Conservation (phyloP, 1,140 invertebrate genomes). For the Zaprionus gabonicus region DNA sequence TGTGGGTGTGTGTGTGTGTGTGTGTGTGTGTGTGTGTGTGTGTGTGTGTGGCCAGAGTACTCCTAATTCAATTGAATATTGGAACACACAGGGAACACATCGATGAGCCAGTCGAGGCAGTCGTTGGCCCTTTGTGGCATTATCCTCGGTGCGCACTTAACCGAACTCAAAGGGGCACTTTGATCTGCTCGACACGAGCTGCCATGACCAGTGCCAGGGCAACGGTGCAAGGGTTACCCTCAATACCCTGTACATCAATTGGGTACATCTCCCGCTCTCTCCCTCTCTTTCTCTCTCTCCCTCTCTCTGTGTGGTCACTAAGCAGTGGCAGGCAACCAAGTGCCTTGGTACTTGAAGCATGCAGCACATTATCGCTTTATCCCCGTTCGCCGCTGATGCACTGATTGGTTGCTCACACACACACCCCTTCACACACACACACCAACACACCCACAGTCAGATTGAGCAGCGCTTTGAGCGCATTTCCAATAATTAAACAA, state of each 20-base stretch:
- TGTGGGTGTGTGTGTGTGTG: slow-evolving; percentile 7
- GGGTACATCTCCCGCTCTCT: not conserved
- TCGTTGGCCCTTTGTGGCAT: slow-evolving; percentile 59
- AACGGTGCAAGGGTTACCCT: slow-evolving; percentile 3
- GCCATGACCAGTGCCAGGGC: slow-evolving; percentile 31
- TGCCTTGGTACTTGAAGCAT: slow-evolving; percentile 57
- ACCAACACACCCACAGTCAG: not conserved
- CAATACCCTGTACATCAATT: not conserved
- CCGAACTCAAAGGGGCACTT: slow-evolving; percentile 67
- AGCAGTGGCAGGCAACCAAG: slow-evolving; percentile 54
- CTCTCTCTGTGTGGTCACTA: slow-evolving; percentile 64
- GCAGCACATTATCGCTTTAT: slow-evolving; percentile 67
- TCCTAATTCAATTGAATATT: slow-evolving; percentile 23
- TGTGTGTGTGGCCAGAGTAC: slow-evolving; percentile 17
- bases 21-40: slow-evolving; percentile 3
- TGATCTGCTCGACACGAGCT: slow-evolving; percentile 57
- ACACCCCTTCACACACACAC: slow-evolving; percentile 30
- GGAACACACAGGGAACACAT: not conserved
- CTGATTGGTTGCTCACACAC: slow-evolving; percentile 62
- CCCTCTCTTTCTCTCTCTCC: not conserved
- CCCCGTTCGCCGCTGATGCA: slow-evolving; percentile 58
- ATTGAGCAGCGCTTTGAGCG: slow-evolving; percentile 56
- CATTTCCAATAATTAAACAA: slow-evolving; percentile 82
- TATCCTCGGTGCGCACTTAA: slow-evolving; percentile 67
- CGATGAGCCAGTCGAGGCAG: not conserved